Conservation (phyloP, 64 coral and sea anemone genomes). For the Anthopleura sola region DNA sequence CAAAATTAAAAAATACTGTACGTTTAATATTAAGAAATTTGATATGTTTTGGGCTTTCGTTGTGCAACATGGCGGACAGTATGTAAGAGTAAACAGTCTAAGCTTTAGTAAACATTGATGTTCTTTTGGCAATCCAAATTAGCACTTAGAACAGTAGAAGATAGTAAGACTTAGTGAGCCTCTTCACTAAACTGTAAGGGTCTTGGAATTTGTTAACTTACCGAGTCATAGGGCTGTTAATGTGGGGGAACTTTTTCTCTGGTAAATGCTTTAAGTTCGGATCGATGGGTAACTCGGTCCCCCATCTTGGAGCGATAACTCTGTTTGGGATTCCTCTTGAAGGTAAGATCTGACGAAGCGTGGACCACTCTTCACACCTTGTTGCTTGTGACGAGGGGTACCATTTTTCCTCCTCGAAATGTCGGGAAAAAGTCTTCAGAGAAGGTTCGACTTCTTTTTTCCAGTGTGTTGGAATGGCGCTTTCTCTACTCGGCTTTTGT, state of each 20-base stretch:
- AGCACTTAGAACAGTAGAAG: not conserved
- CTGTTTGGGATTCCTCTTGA: constrained; percentile 64
- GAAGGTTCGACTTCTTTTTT: constrained; percentile 65
- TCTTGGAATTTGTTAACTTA: constrained; percentile 14
- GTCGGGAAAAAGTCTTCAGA: constrained; percentile 72
- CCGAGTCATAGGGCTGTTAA: constrained; percentile 98
- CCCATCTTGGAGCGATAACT: constrained; percentile 75
- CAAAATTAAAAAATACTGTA: not conserved
- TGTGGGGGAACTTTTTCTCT: constrained; percentile 83
- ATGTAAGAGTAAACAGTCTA: not conserved
- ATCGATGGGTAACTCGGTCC: constrained; percentile 40
- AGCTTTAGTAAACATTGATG: not conserved
- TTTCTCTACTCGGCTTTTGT: constrained; percentile 7
- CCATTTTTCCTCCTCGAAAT: constrained; percentile 88
- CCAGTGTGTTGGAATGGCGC: constrained; percentile 63
- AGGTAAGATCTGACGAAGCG: constrained; percentile 83
- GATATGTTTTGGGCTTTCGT: not conserved
- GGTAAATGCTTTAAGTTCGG: constrained; percentile 24
- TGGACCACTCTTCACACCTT: constrained; percentile 96
- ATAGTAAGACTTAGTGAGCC: too few species aligned
- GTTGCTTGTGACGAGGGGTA: constrained; percentile 81
- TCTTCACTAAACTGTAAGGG: not conserved
- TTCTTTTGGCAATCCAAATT: not conserved
- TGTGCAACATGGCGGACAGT: not conserved
- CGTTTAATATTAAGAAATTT: not conserved